Evolutionary conservation across 2,113 vertebrate genomes (phyloP).

Genomic region (Noctilio leporinus): DNA sequence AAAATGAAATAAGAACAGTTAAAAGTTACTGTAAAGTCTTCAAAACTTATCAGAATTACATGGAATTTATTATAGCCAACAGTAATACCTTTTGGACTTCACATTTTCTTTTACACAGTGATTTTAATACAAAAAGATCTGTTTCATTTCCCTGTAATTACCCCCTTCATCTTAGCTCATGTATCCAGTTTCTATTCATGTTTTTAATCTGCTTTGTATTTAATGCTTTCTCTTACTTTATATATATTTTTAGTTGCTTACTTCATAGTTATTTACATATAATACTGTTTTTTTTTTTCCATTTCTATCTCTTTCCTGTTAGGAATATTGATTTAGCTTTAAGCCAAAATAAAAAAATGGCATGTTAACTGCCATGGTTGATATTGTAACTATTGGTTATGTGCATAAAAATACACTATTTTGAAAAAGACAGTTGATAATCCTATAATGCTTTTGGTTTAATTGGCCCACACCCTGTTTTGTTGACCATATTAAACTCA

Average conservation of each 20-base stretch:
- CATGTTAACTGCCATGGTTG: accelerated
- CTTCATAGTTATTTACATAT: neutral
- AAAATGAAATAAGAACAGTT: neutral
- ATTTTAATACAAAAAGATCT: neutral
- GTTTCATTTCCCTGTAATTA: neutral
- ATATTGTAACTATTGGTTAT: neutral
- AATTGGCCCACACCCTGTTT: neutral
- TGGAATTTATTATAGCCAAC: neutral
- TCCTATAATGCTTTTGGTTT: neutral
- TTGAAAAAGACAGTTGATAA: neutral
- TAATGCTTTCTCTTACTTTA: neutral
- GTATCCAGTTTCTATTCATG: neutral
- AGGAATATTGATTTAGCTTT: neutral
- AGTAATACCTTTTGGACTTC: neutral
- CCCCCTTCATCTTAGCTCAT: neutral
- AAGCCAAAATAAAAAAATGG: neutral
- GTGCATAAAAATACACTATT: neutral
- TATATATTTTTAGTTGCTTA: neutral
- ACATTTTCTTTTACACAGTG: neutral
- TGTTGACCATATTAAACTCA: neutral
- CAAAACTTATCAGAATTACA: neutral
- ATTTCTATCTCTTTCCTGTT: neutral
- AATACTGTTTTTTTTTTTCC: neutral
- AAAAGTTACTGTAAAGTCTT: neutral
- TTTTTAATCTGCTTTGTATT: neutral